Evolutionary conservation across 1,140 invertebrate species (phyloP), one percentile per base, ranked within the genome.

Genomic region (Phthorimaea operculella): DNA sequence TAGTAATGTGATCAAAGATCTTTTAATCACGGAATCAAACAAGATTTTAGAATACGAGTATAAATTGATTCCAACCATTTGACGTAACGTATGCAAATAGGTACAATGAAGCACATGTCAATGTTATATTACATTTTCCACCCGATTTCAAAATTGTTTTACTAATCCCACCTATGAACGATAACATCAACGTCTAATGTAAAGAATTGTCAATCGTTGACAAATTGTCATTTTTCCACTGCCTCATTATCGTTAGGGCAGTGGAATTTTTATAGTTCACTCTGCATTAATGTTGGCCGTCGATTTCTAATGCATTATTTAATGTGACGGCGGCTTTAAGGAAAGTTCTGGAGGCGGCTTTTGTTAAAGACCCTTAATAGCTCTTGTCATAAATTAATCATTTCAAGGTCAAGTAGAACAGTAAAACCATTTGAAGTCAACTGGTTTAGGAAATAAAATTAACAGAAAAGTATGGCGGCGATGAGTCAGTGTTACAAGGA

Each of bases 151-250:
- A 28, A 28, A 28, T 28, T 2, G 2, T 28, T 28, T 28, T 28
- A 28, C 21, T n/a, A n/a, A n/a, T n/a, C n/a, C n/a, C 21, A 28
- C 21, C 21, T 28, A 28, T 28, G 21, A 2, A 28, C 21, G 21
- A 28, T 28, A 28, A 28, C 2, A 6, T 28, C 21, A 28, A 28
- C 21, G 21, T 4, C 6, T 28, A 6, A 28, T 28, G 21, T 28
- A 28, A 4, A 28, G 6, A 28, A 6, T 28, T 16, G n/a, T 17
- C 44, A 15, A 47, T 17, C 15, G 44, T 9, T 47, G 45, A 53
- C 51, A 51, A 60, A 63, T 59, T 63, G 54, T 16, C 57, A 59
- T 63, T 63, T 59, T 63, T 63, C 57, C 61, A 58, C 54, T 57
- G 17, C 45, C 10, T 52, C 28, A 28, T 28, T 28, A 28, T 55